A percentile compares a stretch with the other conserved stretches of the same genome.
phyloP scores from a whole-genome alignment of 2,113 vertebrate genomes.

The Fregata magnificens region DNA sequence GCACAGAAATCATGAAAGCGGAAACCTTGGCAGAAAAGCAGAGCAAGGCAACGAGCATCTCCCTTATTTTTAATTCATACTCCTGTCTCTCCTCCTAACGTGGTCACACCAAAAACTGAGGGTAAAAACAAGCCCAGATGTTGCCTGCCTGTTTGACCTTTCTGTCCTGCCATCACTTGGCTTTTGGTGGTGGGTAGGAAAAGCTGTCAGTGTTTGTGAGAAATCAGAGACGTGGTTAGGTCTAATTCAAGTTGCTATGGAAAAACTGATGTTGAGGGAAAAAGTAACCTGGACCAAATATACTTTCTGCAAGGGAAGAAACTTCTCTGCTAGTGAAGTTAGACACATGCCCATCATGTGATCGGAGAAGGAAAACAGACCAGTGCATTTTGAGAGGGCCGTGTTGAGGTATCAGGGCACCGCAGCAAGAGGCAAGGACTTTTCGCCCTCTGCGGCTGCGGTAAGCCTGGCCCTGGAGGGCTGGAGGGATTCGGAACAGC shows the following conservation, averaged over 20 bases:
- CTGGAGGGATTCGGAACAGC: background rate
- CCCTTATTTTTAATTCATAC: background rate
- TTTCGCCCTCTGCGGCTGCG: fast-evolving
- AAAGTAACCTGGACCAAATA: background rate
- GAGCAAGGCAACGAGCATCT: background rate
- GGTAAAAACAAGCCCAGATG: background rate
- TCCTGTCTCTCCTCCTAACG: background rate
- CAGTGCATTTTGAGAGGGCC: background rate
- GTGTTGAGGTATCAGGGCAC: background rate
- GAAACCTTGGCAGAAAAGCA: background rate
- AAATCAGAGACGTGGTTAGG: background rate
- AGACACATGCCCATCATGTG: background rate
- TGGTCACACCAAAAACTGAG: background rate
- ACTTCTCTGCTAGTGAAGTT: background rate
- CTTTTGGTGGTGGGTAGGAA: background rate
- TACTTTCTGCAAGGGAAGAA: background rate
- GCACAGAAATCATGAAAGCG: background rate
- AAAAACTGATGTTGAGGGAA: background rate
- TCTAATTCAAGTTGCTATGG: background rate
- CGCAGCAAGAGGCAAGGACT: background rate
- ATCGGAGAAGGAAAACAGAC: background rate
- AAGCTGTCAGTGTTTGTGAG: background rate
- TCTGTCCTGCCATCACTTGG: background rate
- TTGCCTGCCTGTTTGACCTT: background rate
- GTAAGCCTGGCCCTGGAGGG: background rate